These are phyloP conservation scores for Podabrus alpinus DNA, from an alignment of 2,888 invertebrate species.

Conservation along the genomic window DNA sequence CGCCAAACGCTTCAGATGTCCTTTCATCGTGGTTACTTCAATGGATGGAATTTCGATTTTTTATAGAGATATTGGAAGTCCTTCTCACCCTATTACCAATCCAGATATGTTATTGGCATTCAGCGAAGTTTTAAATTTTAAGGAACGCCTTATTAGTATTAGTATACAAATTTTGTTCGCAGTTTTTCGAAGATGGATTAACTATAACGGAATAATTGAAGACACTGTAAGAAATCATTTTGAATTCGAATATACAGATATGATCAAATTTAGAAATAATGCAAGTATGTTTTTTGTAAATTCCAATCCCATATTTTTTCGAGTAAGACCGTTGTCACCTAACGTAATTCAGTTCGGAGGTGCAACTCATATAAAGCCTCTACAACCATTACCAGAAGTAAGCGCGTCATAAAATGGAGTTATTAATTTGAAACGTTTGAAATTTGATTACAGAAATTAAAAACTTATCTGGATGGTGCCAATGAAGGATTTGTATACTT, in stretches of 20 bases:
- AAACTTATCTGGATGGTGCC: neutral
- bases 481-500: constrained; percentile 34
- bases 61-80: neutral
- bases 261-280: constrained; percentile 34
- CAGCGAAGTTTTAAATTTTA: neutral
- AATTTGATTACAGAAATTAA: neutral
- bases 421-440: neutral
- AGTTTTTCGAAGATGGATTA: neutral
- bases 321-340: constrained; percentile 43
- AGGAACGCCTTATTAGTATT: neutral
- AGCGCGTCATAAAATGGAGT: neutral
- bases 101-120: neutral
- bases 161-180: neutral
- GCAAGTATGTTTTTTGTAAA: constrained; percentile 48
- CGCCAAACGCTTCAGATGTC: neutral
- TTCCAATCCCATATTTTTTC: constrained; percentile 45
- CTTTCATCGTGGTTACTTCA: neutral
- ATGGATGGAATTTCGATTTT: neutral
- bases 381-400: constrained; percentile 42
- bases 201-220: neutral
- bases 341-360: constrained; percentile 45
- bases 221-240: neutral
- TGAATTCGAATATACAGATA: neutral
- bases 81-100: neutral
- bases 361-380: constrained; percentile 40